Evolutionary conservation across 2,113 vertebrate species (phyloP), one percentile per base, ranked within the genome.

Genomic region (Caretta caretta): DNA sequence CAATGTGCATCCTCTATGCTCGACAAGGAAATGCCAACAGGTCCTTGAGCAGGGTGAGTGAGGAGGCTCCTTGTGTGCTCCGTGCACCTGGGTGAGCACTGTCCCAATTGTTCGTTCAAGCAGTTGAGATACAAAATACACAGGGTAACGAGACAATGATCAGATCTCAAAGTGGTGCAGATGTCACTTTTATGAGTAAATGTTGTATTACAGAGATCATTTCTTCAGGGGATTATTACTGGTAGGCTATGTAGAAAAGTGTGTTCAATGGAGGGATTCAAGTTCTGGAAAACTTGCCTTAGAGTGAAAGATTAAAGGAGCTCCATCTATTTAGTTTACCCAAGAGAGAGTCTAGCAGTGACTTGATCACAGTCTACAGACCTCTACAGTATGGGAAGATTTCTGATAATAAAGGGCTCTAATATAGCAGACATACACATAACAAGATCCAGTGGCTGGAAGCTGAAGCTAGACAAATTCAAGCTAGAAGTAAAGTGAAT

Each of bases 161-260:
- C 42, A 10, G 38, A 79, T 83, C 57, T 94, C 75, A 79, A 27
- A 86, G 85, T 75, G 6, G 16, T 90, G 94, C 86, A 93, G 89
- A 91, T 93, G 53, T 51, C 56, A 95, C 88, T 94, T 42, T 95
- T 86, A 46, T 83, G 85, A 94, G 94, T 96, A 94, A 91, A 93
- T 96, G 42, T 27, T 38, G 1, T 38, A 5, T 83, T 83, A 69
- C 31, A 59, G 93, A 69, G 57, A 53, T 80, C 86, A 65, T 84
- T 84, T 38, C 83, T 90, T 17, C 83, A 86, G 50, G 38, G 54
- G 49, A 29, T 49, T 89, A 22, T 35, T 89, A 14, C 8, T 69
- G 31, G 59, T 54, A 93, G n/a, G 5, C 57, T 84, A 89, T 92
- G 76, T 90, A 69, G 90, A 90, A 90, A 90, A 81, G 48, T 27